Percentiles rank a stretch among this genome's conserved stretches.
phyloP scores from a whole-genome alignment of 2,797 vertebrate species.

The Falco biarmicus region DNA sequence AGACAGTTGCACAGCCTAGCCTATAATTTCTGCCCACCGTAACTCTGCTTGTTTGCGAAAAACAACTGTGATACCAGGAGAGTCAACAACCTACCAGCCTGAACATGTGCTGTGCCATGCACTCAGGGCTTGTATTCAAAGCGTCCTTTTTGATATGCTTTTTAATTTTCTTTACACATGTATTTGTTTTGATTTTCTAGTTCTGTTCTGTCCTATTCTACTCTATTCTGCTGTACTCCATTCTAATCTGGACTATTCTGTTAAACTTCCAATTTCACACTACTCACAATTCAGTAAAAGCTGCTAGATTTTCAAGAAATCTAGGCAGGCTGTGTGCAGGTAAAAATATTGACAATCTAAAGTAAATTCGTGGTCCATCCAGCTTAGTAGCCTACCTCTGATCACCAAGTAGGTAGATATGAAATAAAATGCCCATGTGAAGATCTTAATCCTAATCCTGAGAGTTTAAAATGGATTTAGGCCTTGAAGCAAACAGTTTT shows the following conservation, averaged over 20 bases:
- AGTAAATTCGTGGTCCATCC: not conserved
- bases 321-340: not conserved
- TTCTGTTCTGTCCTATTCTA: not conserved
- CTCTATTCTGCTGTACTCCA: not conserved
- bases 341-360: not conserved
- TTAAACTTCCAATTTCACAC: not conserved
- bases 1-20: not conserved
- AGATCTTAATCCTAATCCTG: slow-evolving; percentile 53
- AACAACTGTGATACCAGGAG: not conserved
- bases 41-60: not conserved
- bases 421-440: not conserved
- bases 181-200: not conserved
- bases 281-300: not conserved
- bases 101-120: not conserved
- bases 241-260: not conserved
- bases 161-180: not conserved
- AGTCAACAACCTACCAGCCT: not conserved
- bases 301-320: not conserved
- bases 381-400: not conserved
- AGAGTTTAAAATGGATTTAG: slow-evolving; percentile 28
- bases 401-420: not conserved
- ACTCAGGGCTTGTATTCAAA: not conserved
- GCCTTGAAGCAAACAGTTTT: not conserved
- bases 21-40: not conserved
- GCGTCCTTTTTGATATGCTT: not conserved